Evolutionary conservation across 2,113 vertebrate genomes (phyloP), one percentile per base, ranked within the genome.

Genomic region (Carettochelys insculpta): DNA sequence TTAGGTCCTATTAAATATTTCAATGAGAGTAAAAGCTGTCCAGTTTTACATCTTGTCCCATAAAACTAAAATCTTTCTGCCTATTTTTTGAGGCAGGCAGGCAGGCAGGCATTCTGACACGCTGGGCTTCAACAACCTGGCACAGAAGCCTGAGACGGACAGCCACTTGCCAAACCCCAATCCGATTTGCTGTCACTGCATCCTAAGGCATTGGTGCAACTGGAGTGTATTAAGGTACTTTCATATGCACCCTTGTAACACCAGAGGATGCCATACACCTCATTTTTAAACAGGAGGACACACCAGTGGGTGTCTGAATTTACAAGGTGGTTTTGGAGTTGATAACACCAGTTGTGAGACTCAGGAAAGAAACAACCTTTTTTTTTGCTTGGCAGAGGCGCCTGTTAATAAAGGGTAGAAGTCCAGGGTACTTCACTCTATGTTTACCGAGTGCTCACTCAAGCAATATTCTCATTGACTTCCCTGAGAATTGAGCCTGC

Each of bases 1-100:
- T 95, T 96, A 93, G 78, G 90, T 89, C 83, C 91, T 92, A 92
- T 96, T 94, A 95, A 97, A 96, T 94, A 95, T 95, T 97, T 95
- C 92, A 86, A 41, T 2, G 3, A 71, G 86, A 82, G 92, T 87
- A 95, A 92, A 61, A 95, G 86, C 80, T 91, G 87, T 82, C 80
- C 91, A 86, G 86, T 95, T 92, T 94, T 93, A 92, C 87, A 95
- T 92, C 90, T 89, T 96, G 94, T 92, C 94, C 95, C 89, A 92
- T 52, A 84, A 87, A 96, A 94, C 22, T 89, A 87, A 93, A 94
- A 86, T 83, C 89, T 52, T 85, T 95, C 91, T 71, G 85, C 92
- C 85, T 76, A 80, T 87, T 77, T 90, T 94, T 77, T 20, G 68
- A 89, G n/a, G n/a, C n/a, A n/a, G n/a, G n/a, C n/a, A n/a, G 75